These are phyloP conservation scores for Festucalex cinctus DNA, from an alignment of 2,113 vertebrate genomes.

Conservation along the genomic window DNA sequence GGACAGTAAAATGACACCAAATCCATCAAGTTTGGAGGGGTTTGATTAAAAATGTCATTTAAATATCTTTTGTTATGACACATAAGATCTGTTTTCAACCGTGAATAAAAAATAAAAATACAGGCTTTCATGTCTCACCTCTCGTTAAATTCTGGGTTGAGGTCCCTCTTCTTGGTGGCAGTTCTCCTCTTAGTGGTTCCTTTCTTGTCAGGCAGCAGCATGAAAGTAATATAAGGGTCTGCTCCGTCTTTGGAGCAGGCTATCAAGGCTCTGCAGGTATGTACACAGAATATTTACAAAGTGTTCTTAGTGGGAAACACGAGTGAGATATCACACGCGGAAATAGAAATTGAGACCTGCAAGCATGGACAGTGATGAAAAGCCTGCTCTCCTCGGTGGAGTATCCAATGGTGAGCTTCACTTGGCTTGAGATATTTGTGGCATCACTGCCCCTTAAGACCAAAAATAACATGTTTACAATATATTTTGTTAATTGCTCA, in stretches of 20 bases:
- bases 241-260: slow-evolving; percentile 79
- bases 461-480: neutral
- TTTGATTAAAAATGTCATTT: neutral
- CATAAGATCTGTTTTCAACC: neutral
- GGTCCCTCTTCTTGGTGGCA: slow-evolving; percentile 78
- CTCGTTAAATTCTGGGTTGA: slow-evolving; percentile 86
- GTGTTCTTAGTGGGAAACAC: neutral
- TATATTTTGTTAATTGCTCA: no score
- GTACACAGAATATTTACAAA: slow-evolving; percentile 5
- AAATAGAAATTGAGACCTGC: slow-evolving; percentile 74
- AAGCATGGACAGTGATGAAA: slow-evolving; percentile 76
- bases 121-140: slow-evolving; percentile 60
- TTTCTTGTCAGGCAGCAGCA: slow-evolving; percentile 86
- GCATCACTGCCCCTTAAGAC: slow-evolving; percentile 41
- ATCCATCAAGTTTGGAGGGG: neutral
- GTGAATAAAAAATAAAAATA: neutral
- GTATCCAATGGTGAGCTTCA: slow-evolving; percentile 81
- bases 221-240: slow-evolving; percentile 82
- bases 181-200: slow-evolving; percentile 85
- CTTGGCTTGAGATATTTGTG: slow-evolving; percentile 57
- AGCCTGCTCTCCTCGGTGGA: slow-evolving; percentile 80
- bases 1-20: neutral
- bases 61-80: neutral
- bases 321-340: neutral
- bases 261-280: slow-evolving; percentile 71